Evolutionary conservation across 2,113 vertebrate genomes (phyloP), one percentile per base, ranked within the genome.

Genomic region (Ammospiza caudacuta): DNA sequence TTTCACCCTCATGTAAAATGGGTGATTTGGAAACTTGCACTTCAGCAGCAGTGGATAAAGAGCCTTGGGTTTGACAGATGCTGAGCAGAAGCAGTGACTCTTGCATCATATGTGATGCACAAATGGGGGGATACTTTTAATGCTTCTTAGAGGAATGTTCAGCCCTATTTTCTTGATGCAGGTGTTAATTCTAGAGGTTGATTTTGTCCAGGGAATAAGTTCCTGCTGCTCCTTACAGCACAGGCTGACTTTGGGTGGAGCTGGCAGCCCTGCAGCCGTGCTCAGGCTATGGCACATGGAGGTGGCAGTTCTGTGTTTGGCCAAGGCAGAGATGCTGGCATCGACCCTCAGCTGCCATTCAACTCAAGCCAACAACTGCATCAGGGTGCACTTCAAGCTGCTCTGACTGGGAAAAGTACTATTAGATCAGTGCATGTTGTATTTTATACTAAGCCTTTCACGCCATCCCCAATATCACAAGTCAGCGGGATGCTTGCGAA

Each of bases 291-390:
- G 52, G 68, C 46, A 52, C 52, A 13, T 0, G 3, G 16, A 54
- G 21, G 39, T 2, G 3, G 31, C 73, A 55, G 25, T 43, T 61
- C 57, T 66, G 22, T 9, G 4, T 25, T 72, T 61, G 52, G 59
- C 52, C 21, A 9, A 64, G 37, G 58, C 58, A 76, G 49, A 35
- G 43, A 22, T 0, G 3, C 52, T 63, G 79, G 57, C 66, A 75
- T 52, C 0, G 0, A 7, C 51, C 28, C 84, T 91, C 43, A n/a
- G 54, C 39, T 87, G 67, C 81, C 0, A 0, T n/a, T 87, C 8
- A 2, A 6, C 13, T 58, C 4, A 8, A 2, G 4, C 59, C 44
- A 72, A 7, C 61, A 57, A 3, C 47, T n/a, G 47, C 5, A 0
- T 37, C 1, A 1, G 59, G 61, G 35, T 52, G 59, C 17, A 28